Evolutionary conservation across 2,888 invertebrate species (phyloP).

Genomic region (Podotricha telesiphe): DNA sequence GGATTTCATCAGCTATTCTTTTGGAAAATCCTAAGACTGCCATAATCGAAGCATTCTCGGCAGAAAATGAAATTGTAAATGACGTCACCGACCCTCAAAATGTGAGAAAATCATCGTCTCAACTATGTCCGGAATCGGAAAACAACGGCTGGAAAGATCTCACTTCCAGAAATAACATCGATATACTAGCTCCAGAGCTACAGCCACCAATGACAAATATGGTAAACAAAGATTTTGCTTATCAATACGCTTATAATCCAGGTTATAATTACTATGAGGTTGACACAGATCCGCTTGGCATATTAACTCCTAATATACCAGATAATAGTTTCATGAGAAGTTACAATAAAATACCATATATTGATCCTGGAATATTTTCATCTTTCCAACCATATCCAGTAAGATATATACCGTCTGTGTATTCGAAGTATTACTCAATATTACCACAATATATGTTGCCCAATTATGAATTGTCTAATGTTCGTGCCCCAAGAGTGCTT

Average conservation of each 20-base stretch:
- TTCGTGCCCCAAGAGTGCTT: constrained; percentile 33
- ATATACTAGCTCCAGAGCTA: neutral
- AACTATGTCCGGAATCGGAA: constrained; percentile 10
- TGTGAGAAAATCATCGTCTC: constrained; percentile 14
- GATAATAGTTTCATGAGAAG: neutral
- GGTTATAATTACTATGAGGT: constrained; percentile 24
- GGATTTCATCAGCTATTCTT: constrained; percentile 2
- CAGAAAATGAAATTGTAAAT: neutral
- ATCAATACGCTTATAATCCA: neutral
- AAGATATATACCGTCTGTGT: constrained; percentile 36
- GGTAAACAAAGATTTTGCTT: neutral
- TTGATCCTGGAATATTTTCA: constrained; percentile 16
- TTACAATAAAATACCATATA: constrained; percentile 23
- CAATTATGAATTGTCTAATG: constrained; percentile 23
- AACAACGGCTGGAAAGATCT: constrained; percentile 1
- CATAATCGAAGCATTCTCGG: constrained; percentile 32
- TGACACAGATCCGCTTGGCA: constrained; percentile 12
- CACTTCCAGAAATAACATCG: neutral
- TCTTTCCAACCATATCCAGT: constrained; percentile 29
- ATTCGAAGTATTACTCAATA: constrained; percentile 24
- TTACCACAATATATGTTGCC: constrained; percentile 12
- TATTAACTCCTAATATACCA: constrained; percentile 6
- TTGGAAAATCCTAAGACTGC: constrained; percentile 27
- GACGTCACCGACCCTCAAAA: constrained; percentile 3
- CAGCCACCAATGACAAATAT: neutral